Evolutionary conservation across 2,888 invertebrate species (phyloP), one percentile per base, ranked within the genome.

Genomic region (Brenthis hecate): DNA sequence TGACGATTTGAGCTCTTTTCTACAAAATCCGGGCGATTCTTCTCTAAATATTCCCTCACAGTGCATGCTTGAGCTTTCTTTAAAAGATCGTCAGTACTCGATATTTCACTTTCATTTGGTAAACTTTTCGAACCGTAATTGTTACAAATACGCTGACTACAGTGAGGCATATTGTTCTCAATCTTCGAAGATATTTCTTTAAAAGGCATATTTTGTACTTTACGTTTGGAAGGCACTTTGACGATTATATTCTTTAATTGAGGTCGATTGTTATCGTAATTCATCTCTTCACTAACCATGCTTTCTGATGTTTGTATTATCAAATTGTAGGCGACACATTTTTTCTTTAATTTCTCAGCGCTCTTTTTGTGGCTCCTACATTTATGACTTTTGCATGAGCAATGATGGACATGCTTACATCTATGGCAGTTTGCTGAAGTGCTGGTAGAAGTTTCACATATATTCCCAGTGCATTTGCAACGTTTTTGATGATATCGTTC

Each of bases 21-120:
- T 3, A 96, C 91, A 83, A 97, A 97, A 71, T 95, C 94, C 0
- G 97, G 97, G 48, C 95, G 94, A 76, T 96, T 96, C 72, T 85
- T 92, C 74, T 94, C 92, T 77, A 97, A 93, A 81, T 96, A 95
- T 69, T 97, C 96, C 93, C 96, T 90, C 36, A 95, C 92, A 6
- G 94, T 89, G 8, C 89, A 83, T 28, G 83, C 82, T 56, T 85
- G 84, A 14, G 83, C 74, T 67, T 76, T 86, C 63, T 77, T 85
- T 5, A 78, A 63, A 50, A 81, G 77, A 32, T 89, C 85, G 48
- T 91, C 88, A 65, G 85, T 83, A 72, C 89, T 87, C 5, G 90
- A 86, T 63, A 84, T 76, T 48, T 86, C 88, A 68, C 84, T 86
- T 19, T 89, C 89, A 68, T 85, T 86, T 0, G 89, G 88, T 64